Conservation (phyloP, 2,113 vertebrate genomes). For the Abramis brama region DNA sequence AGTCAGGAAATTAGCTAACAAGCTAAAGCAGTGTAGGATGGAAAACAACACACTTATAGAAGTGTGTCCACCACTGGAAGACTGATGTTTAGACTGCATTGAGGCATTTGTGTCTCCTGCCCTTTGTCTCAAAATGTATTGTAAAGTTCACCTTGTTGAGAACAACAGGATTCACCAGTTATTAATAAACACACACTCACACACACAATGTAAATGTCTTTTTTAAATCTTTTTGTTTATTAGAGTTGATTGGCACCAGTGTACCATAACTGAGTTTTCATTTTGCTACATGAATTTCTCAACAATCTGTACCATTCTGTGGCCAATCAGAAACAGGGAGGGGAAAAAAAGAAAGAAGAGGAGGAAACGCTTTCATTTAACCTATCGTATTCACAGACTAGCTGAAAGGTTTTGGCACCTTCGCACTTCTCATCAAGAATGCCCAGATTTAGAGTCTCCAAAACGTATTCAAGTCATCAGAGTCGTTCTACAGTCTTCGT, state of each 20-base stretch:
- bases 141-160: neutral
- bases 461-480: slow-evolving; percentile 29
- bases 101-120: neutral
- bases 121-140: no score
- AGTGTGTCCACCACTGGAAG: no score
- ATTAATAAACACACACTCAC: neutral
- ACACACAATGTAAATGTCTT: slow-evolving; percentile 59
- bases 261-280: slow-evolving; percentile 62
- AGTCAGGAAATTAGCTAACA: slow-evolving; percentile 22
- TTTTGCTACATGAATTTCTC: slow-evolving; percentile 79
- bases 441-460: slow-evolving; percentile 54
- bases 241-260: slow-evolving; percentile 73
- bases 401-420: slow-evolving; percentile 70
- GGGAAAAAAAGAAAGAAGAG: slow-evolving; percentile 52
- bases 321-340: slow-evolving; percentile 70
- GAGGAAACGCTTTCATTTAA: slow-evolving; percentile 20
- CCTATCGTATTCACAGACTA: slow-evolving; percentile 5
- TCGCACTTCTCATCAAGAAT: slow-evolving; percentile 68
- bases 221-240: slow-evolving; percentile 70
- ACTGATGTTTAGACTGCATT: neutral
- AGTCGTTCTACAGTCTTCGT: slow-evolving; percentile 13
- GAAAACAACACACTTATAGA: neutral
- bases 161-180: neutral
- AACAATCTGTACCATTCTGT: slow-evolving; percentile 68
- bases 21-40: neutral